phyloP scores from a whole-genome alignment of 1,140 invertebrate genomes.

The Heliconius nattereri region DNA sequence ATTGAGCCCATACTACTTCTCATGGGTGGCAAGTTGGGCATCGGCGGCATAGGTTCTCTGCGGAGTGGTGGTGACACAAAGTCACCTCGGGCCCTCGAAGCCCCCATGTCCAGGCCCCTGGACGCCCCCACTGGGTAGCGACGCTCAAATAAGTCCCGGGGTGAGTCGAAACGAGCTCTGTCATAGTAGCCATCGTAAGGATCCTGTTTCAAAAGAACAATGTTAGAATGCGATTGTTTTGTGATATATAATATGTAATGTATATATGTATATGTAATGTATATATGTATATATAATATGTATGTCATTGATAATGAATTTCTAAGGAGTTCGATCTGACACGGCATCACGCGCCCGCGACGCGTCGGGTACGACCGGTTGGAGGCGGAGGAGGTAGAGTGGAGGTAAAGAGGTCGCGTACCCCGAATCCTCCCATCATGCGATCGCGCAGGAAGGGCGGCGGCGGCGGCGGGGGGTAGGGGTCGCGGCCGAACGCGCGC shows the following conservation, averaged over 20 bases:
- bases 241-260: background rate
- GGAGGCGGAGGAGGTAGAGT: too few relatives aligned
- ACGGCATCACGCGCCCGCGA: conserved; percentile 61
- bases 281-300: too few relatives aligned
- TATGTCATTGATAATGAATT: background rate
- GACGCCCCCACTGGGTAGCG: conserved; percentile 87
- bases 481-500: conserved; percentile 91
- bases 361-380: conserved; percentile 37
- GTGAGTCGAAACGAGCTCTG: conserved; percentile 87
- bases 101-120: conserved; percentile 82
- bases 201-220: conserved; percentile 81
- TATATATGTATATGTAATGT: too few relatives aligned
- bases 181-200: conserved; percentile 91
- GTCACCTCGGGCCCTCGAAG: conserved; percentile 84
- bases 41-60: conserved; percentile 84
- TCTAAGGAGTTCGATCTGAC: conserved; percentile 4
- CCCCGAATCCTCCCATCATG: conserved; percentile 92
- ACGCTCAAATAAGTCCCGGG: conserved; percentile 89
- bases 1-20: conserved; percentile 82
- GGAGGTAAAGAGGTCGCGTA: conserved; percentile 76
- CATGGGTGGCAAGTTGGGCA: conserved; percentile 83
- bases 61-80: conserved; percentile 85
- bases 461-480: conserved; percentile 91
- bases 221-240: background rate
- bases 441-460: conserved; percentile 92